These are phyloP conservation scores for Turritopsis dohrnii DNA, from an alignment of 30 jellyfish, hydroid and myxozoan genomes.

Conservation along the genomic window DNA sequence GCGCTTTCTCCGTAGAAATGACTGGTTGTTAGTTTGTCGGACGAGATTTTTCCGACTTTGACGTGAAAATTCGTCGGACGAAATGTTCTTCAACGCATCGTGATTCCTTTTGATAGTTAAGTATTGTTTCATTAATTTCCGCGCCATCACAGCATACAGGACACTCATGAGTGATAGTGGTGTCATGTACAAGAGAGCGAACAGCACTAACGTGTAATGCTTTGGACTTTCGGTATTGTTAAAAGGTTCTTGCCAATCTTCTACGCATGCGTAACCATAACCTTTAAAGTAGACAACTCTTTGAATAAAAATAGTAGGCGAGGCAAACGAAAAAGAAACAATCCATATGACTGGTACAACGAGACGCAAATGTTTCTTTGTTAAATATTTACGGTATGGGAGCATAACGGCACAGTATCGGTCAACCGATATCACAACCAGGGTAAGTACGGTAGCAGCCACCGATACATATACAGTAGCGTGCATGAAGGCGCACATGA, in stretches of 20 bases:
- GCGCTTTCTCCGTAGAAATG: conserved; percentile 12
- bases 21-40: not conserved
- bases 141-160: conserved; percentile 49
- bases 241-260: conserved; percentile 67
- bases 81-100: not conserved
- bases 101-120: not conserved
- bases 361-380: conserved; percentile 23
- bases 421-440: conserved; percentile 56
- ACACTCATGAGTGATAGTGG: conserved; percentile 57
- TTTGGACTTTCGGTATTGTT: conserved; percentile 47
- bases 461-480: conserved; percentile 61
- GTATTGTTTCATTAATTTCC: conserved; percentile 43
- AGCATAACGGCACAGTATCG: conserved; percentile 65
- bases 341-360: conserved; percentile 54
- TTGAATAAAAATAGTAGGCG: conserved; percentile 65
- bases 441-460: conserved; percentile 59
- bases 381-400: conserved; percentile 45
- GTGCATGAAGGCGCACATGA: conserved; percentile 52
- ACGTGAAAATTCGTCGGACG: not conserved
- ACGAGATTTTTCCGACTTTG: not conserved
- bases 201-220: conserved; percentile 65
- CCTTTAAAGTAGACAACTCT: conserved; percentile 18
- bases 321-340: conserved; percentile 47
- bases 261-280: conserved; percentile 45
- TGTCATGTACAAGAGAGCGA: conserved; percentile 50